Base-by-base conservation (phyloP, 2,797 vertebrate species). In the Rhyacichthys aspro region DNA sequence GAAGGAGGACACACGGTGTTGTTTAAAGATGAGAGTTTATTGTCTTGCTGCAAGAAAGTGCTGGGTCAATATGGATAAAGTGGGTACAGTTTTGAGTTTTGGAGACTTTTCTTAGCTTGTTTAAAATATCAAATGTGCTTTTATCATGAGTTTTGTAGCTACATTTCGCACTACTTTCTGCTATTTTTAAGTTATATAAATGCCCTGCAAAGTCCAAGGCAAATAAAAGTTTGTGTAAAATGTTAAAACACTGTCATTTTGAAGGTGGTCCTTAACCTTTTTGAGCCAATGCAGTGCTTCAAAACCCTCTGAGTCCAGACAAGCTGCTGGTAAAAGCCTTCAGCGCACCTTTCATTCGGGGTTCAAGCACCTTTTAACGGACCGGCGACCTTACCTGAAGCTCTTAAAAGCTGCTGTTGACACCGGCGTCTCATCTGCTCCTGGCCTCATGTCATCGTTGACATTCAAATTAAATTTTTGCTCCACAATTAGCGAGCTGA, bases 231-330 rank as follows among this genome's bases (percentile, higher is more conserved):
- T 53, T 41, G 50, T 32, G 18, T 23, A 6, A 33, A 54, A 54
- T 38, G n/a, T 18, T 41, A 5, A 3, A 34, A 16, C 11, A 0
- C 33, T 62, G 62, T 67, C 41, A 53, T 66, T 48, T 43, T n/a
- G 49, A 59, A 55, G 36, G 46, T 55, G 46, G 50, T 60, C 52
- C 55, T 78, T 72, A 55, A 82, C 74, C 72, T 78, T 47, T 33
- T 37, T 12, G 58, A 33, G 47, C 14, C 28, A 11, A 0, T 45
- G 59, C 18, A 43, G 49, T 50, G 28, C 9, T 18, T 18, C 19
- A 34, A 16, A 69, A 18, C 37, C 34, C 37, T 33, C 28, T 33
- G 9, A 60, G 34, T 34, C 12, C 15, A n/a, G 46, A 46, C 14
- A 10, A 37, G 67, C 39, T 32, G 58, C 33, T 9, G 55, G 33